Base-by-base conservation (phyloP, 2,113 vertebrate species). In the Sclerurus mexicanus region DNA sequence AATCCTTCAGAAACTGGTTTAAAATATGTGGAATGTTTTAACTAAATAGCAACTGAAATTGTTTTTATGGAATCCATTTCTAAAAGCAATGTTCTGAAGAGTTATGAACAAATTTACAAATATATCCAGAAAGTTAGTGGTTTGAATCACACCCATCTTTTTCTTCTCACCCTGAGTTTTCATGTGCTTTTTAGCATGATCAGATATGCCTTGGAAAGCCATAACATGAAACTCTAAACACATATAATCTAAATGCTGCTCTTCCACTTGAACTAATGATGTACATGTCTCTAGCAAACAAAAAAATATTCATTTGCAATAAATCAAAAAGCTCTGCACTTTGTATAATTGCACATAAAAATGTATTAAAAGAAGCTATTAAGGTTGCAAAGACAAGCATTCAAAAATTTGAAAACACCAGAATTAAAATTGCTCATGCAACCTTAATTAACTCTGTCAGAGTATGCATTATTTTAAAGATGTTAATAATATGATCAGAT, bases 361-460 rank as follows among this genome's bases (percentile, higher is more conserved):
- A 73, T 92, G 84, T 69, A 86, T 89, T 95, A 77, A 84, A 93
- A 80, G 33, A 90, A 62, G 11, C 28, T 89, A 84, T 94, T 90
- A 81, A 90, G 31, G 14, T 90, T 95, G 67, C 75, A 96, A 95
- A 94, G 66, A 75, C 78, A 95, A 93, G 49, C 95, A 92, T 89
- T 94, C 53, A 88, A 83, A 92, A 92, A 83, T 79, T 73, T 76
- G 49, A 92, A 93, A 79, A 73, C 15, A 3, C 4, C 28, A 62
- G 59, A 92, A 92, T 77, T 88, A 84, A 95, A 90, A 81, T 77
- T 90, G 55, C 28, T 94, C 67, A 88, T 77, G 67, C 58, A 90
- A 90, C 28, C 80, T 84, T 83, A 73, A 95, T 83, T 83, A 83
- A 64, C 15, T 62, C 55, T 68, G 16, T 35, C n/a, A 80, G 24